Conservation (phyloP, 1,140 invertebrate genomes). For the Bombus soroeensis region DNA sequence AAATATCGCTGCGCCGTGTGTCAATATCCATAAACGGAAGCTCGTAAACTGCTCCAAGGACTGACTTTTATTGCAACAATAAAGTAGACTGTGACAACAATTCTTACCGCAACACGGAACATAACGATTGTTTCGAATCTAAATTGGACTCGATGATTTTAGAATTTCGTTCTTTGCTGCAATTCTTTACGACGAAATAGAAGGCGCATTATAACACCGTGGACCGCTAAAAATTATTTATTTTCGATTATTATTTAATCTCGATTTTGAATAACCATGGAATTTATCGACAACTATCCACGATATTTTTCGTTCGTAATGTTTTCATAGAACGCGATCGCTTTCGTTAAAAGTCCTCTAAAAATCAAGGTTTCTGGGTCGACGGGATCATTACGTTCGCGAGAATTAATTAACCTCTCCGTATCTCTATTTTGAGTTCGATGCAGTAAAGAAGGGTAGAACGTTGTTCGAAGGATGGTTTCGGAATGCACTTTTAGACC, state of each 20-base stretch:
- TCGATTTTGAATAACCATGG: background rate
- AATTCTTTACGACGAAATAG: background rate
- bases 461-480: background rate
- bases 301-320: background rate
- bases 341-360: background rate
- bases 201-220: background rate
- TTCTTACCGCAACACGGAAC: background rate
- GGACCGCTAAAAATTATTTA: background rate
- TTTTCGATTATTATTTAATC: background rate
- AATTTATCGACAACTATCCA: background rate
- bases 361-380: slow-evolving; percentile 10
- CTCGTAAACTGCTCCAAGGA: background rate
- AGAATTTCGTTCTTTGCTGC: background rate
- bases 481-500: background rate
- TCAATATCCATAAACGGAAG: background rate
- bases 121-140: too few relatives aligned
- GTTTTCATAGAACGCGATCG: background rate
- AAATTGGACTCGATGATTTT: background rate
- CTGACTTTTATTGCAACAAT: background rate
- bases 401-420: background rate
- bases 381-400: background rate
- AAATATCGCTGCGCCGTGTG: background rate
- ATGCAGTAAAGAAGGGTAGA: background rate
- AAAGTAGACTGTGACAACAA: background rate
- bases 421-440: background rate